These are phyloP conservation scores for Periophthalmodon schlosseri DNA, from an alignment of 2,113 vertebrate species.

Conservation along the genomic window DNA sequence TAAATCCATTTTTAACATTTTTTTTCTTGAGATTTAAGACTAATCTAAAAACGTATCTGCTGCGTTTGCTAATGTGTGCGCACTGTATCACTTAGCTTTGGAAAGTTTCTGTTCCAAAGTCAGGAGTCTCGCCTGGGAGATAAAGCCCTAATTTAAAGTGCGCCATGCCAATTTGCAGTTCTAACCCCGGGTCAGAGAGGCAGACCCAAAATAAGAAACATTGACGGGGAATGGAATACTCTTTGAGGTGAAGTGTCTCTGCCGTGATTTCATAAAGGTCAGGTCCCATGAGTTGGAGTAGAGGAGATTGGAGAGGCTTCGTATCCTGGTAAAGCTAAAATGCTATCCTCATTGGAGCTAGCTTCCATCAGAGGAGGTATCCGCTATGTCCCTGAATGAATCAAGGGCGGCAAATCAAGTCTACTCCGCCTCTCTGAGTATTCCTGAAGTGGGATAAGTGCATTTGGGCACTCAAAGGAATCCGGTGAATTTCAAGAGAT, in stretches of 20 bases:
- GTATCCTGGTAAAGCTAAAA: conserved; percentile 39
- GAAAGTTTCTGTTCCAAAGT: conserved; percentile 70
- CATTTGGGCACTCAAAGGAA: conserved; percentile 8
- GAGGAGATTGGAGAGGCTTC: conserved; percentile 49
- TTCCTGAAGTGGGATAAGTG: conserved; percentile 13
- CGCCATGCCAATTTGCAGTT: conserved; percentile 63
- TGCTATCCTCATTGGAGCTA: conserved; percentile 22
- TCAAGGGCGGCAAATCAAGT: conserved; percentile 15
- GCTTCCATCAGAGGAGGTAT: conserved; percentile 25
- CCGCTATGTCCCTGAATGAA: conserved; percentile 46
- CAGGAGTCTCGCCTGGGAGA: conserved; percentile 55
- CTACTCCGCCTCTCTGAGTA: not conserved
- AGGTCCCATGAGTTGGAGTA: conserved; percentile 54
- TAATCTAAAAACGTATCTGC: no score
- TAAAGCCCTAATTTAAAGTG: conserved; percentile 41
- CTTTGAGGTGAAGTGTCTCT: conserved; percentile 24
- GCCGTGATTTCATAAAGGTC: conserved; percentile 66
- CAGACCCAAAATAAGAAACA: conserved; percentile 22
- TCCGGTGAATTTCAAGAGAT: not conserved
- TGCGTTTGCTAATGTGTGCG: no score
- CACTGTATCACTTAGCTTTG: not conserved
- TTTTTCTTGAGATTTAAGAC: no score
- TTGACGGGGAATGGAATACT: not conserved
- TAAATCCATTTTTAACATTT: no score
- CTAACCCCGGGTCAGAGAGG: conserved; percentile 57